Evolutionary conservation across 2,888 invertebrate species (phyloP), one percentile per base, ranked within the genome.

Genomic region (Smittia sp.): DNA sequence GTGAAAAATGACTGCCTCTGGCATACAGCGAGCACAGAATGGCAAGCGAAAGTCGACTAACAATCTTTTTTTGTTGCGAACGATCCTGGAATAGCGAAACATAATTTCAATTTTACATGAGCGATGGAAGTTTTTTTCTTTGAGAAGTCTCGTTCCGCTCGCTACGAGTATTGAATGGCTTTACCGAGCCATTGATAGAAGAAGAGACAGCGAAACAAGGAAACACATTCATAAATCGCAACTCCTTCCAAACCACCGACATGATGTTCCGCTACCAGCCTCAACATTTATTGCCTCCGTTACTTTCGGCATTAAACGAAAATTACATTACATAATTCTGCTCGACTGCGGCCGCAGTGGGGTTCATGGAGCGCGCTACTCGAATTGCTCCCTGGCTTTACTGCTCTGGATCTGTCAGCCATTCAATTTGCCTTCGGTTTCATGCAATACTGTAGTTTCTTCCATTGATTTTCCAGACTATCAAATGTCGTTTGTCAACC

Each of bases 241-340:
- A 32, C 32, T 9, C 32, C 32, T 32, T 32, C 32, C 32, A 32
- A 32, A 9, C 32, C 32, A 3, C 32, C 32, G 9, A n/a, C n/a
- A 22, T 46, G 32, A 46, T 15, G 46, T 22, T 22, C 22, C 58
- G 13, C 58, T 20, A 58, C 58, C 58, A 58, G 20, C 58, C 58
- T 58, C 58, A 58, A 58, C 58, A 58, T 58, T 58, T 58, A 9
- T 22, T 58, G 58, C 3, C 15, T 46, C 46, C 46, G n/a, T 46
- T 46, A 46, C 15, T 46, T 18, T 22, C 58, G 58, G 58, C 13
- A 58, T 58, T 4, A 58, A 58, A 22, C 20, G 58, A 22, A 63
- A 63, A 25, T 63, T 63, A 63, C 63, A 63, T 63, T 63, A 63
- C 63, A 63, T 63, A n/a, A 63, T 63, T 25, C 24, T 11, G 63